phyloP scores from a whole-genome alignment of 2,888 invertebrate genomes.

The Phytoseiulus persimilis region DNA sequence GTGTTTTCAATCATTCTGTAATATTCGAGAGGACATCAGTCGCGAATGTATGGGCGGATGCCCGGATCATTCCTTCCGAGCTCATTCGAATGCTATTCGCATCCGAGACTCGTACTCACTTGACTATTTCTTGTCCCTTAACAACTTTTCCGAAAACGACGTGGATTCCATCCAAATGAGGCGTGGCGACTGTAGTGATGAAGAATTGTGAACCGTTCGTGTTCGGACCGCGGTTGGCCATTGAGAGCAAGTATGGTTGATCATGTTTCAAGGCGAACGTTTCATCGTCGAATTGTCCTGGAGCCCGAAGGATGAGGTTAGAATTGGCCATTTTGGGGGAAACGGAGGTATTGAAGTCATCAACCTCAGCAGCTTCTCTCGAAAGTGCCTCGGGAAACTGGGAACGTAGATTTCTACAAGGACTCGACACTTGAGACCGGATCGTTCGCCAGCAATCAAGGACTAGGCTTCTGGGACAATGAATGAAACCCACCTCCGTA shows the following conservation, averaged over 20 bases:
- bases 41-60: no score
- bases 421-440: constrained; percentile 6
- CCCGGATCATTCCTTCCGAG: no score
- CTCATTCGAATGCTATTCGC: no score
- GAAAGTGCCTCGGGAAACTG: no score
- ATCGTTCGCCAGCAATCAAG: not conserved
- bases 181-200: constrained; percentile 55
- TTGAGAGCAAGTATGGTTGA: constrained; percentile 79
- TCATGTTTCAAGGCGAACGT: constrained; percentile 80
- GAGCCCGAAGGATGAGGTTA: constrained; percentile 46
- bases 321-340: not conserved
- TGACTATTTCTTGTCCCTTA: constrained; percentile 48
- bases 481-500: constrained; percentile 83
- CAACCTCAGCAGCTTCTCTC: no score
- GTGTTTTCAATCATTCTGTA: not conserved
- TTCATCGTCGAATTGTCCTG: constrained; percentile 65
- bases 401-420: no score
- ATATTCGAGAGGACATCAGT: no score
- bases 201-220: constrained; percentile 99
- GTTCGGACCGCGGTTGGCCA: constrained; percentile 95
- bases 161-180: constrained; percentile 49
- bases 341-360: no score
- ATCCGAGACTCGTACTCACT: constrained; percentile 19
- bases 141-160: constrained; percentile 50
- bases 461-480: not conserved